Percentiles rank a stretch among this genome's conserved stretches.
Evolutionary conservation across 2,888 invertebrate species (phyloP).

Genomic region (Teinopalpus imperialis): DNA sequence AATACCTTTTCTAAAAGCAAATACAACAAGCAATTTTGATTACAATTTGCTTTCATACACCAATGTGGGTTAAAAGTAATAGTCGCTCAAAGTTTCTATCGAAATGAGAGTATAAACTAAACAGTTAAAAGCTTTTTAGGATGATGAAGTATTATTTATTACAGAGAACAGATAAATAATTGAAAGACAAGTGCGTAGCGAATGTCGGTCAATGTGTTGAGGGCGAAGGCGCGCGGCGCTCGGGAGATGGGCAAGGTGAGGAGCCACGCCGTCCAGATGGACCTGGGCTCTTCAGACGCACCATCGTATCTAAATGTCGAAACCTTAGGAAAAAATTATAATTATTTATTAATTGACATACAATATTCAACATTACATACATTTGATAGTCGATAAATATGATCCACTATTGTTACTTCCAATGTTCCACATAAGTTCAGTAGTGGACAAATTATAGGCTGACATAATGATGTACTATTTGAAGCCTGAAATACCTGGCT

Average conservation of each 20-base stretch:
- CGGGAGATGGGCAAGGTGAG: conserved; percentile 88
- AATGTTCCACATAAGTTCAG: no score
- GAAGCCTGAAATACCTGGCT: no score
- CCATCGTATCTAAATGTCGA: conserved; percentile 93
- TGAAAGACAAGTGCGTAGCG: background rate
- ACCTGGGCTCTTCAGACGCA: conserved; percentile 87
- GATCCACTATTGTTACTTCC: no score
- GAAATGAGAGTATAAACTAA: background rate
- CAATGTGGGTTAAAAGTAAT: no score
- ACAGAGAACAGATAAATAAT: conserved; percentile 16
- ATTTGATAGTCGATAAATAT: no score
- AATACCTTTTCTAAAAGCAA: background rate
- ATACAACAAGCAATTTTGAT: background rate
- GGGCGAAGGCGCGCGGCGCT: conserved; percentile 71
- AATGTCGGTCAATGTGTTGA: conserved; percentile 45
- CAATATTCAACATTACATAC: no score
- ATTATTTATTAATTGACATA: no score
- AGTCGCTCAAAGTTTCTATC: no score
- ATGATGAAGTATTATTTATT: conserved; percentile 52
- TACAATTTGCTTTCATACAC: no score
- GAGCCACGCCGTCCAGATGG: conserved; percentile 84
- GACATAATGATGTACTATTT: no score
- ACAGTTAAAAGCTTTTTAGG: conserved; percentile 12
- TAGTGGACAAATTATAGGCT: no score
- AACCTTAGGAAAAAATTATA: conserved; percentile 78